Conservation (phyloP, 2,888 invertebrate species). For the Molanna angustata region DNA sequence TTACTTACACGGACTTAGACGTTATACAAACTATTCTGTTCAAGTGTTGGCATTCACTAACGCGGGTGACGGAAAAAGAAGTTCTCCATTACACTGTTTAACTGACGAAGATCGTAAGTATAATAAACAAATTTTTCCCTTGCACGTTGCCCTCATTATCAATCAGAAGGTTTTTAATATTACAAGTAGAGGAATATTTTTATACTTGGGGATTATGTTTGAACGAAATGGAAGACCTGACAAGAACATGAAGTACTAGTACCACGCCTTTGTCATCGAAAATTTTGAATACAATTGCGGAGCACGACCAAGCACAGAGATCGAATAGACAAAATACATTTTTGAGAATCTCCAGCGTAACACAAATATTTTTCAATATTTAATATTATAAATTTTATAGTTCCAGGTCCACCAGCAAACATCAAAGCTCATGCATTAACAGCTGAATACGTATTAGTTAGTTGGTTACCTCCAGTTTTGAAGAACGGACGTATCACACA, state of each 20-base stretch:
- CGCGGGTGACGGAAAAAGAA: constrained; percentile 78
- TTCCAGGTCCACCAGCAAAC: constrained; percentile 79
- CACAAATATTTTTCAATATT: no score
- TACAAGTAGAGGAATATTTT: no score
- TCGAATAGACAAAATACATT: no score
- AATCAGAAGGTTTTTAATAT: constrained; percentile 6
- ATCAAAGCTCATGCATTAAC: constrained; percentile 80
- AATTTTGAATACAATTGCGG: no score
- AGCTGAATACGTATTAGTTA: constrained; percentile 75
- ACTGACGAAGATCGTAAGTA: constrained; percentile 78
- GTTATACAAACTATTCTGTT: constrained; percentile 83
- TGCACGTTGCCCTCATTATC: no score
- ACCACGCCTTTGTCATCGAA: no score
- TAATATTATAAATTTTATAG: no score
- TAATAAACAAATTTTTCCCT: background rate
- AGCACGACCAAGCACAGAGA: no score
- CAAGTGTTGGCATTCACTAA: constrained; percentile 76
- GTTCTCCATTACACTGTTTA: constrained; percentile 67
- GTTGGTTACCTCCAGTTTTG: constrained; percentile 80
- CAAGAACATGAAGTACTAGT: no score
- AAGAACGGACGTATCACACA: constrained; percentile 79
- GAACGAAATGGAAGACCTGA: no score
- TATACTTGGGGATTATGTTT: no score
- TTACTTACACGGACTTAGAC: constrained; percentile 68
- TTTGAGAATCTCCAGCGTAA: no score